Evolutionary conservation across 2,113 vertebrate species (phyloP).

Genomic region (Miniopterus natalensis): DNA sequence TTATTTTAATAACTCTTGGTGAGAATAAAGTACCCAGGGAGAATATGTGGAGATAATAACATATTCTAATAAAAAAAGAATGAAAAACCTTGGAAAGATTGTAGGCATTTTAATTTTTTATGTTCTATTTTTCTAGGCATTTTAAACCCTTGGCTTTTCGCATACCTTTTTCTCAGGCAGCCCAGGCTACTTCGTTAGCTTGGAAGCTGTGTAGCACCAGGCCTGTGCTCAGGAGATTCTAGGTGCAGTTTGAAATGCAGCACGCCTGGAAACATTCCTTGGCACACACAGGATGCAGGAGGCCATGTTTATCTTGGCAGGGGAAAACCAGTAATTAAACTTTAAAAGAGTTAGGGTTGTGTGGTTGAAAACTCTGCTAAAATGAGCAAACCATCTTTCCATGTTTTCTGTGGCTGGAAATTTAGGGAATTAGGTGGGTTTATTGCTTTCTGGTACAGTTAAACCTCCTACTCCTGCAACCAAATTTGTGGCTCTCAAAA

Average conservation of each 20-base stretch:
- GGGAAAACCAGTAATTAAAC: slow-evolving; percentile 71
- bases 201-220: slow-evolving; percentile 24
- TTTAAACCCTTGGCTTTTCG: background rate
- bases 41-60: slow-evolving; percentile 37
- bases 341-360: slow-evolving; percentile 76
- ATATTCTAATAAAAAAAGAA: slow-evolving; percentile 30
- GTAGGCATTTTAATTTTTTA: background rate
- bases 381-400: slow-evolving; percentile 77
- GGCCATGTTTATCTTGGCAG: slow-evolving; percentile 77
- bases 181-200: slow-evolving; percentile 42
- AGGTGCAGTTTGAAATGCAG: slow-evolving; percentile 63
- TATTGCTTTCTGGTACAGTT: slow-evolving; percentile 64
- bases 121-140: background rate
- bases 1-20: slow-evolving; percentile 71
- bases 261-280: slow-evolving; percentile 60
- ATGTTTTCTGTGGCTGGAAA: slow-evolving; percentile 77
- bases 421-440: slow-evolving; percentile 65
- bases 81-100: background rate
- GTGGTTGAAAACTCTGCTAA: slow-evolving; percentile 76
- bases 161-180: background rate
- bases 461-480: slow-evolving; percentile 34
- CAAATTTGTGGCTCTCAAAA: slow-evolving; percentile 56
- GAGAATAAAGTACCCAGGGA: slow-evolving; percentile 48
- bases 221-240: slow-evolving; percentile 34
- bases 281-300: slow-evolving; percentile 57